These are phyloP conservation scores for Sigmodon hispidus DNA, from an alignment of 2,113 vertebrate genomes.

Conservation along the genomic window DNA sequence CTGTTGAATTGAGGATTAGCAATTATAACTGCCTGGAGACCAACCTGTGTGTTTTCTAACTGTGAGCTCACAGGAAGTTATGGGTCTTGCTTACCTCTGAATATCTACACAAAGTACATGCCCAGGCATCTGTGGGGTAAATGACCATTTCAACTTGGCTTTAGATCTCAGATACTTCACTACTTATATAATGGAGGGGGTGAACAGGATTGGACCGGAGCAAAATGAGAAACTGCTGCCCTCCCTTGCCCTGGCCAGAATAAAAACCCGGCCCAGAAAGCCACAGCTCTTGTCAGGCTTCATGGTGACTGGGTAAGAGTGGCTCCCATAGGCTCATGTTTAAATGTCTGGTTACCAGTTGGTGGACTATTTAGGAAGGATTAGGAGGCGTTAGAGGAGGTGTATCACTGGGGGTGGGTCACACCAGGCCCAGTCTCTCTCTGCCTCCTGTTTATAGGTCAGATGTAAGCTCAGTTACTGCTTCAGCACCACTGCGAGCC, in stretches of 20 bases:
- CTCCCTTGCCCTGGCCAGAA: not conserved
- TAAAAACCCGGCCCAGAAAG: not conserved
- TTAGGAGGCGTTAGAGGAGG: not conserved
- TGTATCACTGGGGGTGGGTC: not conserved
- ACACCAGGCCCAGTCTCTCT: not conserved
- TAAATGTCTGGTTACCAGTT: not conserved
- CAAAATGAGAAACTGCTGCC: not conserved
- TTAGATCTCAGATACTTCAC: not conserved
- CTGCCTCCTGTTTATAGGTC: not conserved
- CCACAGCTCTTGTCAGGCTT: not conserved
- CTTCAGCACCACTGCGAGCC: not conserved
- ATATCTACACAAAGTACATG: not conserved
- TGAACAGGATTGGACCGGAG: not conserved
- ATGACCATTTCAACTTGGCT: not conserved
- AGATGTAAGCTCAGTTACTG: not conserved
- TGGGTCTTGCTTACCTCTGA: not conserved
- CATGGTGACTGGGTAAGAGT: not conserved
- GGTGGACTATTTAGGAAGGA: not conserved
- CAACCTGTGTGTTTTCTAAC: not conserved
- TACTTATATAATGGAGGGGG: not conserved
- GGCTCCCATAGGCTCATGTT: not conserved
- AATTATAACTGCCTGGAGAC: not conserved
- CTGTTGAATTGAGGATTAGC: not conserved
- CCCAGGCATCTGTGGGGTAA: not conserved
- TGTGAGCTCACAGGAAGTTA: not conserved